Evolutionary conservation across 2,888 invertebrate genomes (phyloP).

Genomic region (Rhamphomyia laevipes): DNA sequence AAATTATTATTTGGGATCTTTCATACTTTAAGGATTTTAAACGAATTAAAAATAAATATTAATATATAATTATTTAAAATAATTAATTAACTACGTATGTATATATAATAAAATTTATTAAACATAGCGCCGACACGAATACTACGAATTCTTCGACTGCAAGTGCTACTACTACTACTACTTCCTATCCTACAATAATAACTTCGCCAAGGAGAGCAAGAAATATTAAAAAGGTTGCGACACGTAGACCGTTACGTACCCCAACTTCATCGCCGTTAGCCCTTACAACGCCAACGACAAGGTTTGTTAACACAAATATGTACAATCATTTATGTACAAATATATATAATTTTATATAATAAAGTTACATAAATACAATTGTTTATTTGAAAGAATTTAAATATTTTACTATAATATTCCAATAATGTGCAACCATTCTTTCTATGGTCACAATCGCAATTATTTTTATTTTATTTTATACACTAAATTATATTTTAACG

Average conservation of each 20-base stretch:
- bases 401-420: not conserved
- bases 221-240: constrained; percentile 24
- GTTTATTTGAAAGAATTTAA: not conserved
- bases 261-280: constrained; percentile 36
- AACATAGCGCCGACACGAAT: not conserved
- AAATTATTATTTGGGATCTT: not conserved
- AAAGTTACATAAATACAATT: too few relatives aligned
- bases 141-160: not conserved
- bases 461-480: not conserved
- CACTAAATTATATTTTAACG: too few relatives aligned
- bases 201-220: constrained; percentile 23
- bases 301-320: constrained; percentile 28
- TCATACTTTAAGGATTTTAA: not conserved
- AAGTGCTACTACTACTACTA: constrained; percentile 6
- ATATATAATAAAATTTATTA: not conserved
- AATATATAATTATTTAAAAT: not conserved
- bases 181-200: constrained; percentile 10
- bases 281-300: constrained; percentile 29
- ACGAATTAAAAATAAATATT: not conserved
- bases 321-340: too few relatives aligned
- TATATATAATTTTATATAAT: too few relatives aligned
- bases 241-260: constrained; percentile 35
- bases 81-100: not conserved
- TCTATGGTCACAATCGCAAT: not conserved
- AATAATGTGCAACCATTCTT: not conserved